phyloP scores from a whole-genome alignment of 2,797 vertebrate species.

The Channallabes apus region DNA sequence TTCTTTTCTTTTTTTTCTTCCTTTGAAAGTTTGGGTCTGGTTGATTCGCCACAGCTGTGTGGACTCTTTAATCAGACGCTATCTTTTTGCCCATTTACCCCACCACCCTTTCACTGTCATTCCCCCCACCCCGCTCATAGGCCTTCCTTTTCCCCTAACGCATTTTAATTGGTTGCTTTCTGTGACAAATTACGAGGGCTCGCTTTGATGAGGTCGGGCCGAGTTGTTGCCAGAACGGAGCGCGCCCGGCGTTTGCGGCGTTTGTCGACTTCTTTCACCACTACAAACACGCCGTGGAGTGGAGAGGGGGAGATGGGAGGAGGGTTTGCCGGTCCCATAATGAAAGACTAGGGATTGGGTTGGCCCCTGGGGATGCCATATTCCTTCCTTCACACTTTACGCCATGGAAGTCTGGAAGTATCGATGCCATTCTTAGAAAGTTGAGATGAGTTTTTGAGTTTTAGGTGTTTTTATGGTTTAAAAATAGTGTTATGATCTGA shows the following conservation, averaged over 20 bases:
- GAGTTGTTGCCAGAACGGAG: constrained; percentile 87
- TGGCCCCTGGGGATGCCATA: constrained; percentile 28
- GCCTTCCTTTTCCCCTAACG: constrained; percentile 83
- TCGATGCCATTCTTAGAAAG: constrained; percentile 12
- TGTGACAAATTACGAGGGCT: constrained; percentile 98
- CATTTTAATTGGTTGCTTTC: constrained; percentile 99
- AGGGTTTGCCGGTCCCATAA: constrained; percentile 45
- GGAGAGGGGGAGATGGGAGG: constrained; percentile 24
- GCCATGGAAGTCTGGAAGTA: constrained; percentile 23
- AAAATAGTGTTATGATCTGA: constrained; percentile 5
- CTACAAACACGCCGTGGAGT: constrained; percentile 46
- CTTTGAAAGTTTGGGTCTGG: constrained; percentile 71
- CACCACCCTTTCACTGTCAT: constrained; percentile 54
- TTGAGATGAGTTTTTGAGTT: background rate
- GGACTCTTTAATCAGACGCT: constrained; percentile 95
- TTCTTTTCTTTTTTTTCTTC: constrained; percentile 75
- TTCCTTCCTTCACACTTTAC: constrained; percentile 31
- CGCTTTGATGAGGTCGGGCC: constrained; percentile 97
- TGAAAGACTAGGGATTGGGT: constrained; percentile 48
- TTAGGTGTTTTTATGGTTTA: background rate
- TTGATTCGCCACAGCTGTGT: constrained; percentile 92
- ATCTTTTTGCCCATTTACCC: constrained; percentile 81
- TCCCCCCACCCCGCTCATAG: constrained; percentile 48
- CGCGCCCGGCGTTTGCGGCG: constrained; percentile 88
- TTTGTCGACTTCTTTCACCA: constrained; percentile 72